These are phyloP conservation scores for Solenopsis invicta DNA, from an alignment of 1,140 invertebrate species.

Conservation along the genomic window DNA sequence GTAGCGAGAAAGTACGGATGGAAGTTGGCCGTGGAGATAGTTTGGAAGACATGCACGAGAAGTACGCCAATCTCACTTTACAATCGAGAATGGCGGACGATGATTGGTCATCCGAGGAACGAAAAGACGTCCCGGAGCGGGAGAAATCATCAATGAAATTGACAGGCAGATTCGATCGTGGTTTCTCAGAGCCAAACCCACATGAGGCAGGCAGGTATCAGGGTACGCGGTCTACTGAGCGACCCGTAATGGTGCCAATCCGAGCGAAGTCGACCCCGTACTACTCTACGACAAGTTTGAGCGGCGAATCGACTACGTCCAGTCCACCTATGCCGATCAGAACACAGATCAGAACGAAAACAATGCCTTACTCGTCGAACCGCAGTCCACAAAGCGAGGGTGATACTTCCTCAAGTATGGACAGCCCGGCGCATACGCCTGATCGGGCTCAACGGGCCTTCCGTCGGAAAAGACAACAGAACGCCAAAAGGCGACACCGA, in stretches of 20 bases:
- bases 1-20: conserved; percentile 80
- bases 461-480: conserved; percentile 83
- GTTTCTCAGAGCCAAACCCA: conserved; percentile 78
- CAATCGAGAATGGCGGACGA: conserved; percentile 78
- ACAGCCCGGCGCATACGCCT: conserved; percentile 85
- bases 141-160: neutral
- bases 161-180: conserved; percentile 75
- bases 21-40: conserved; percentile 82
- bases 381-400: conserved; percentile 85
- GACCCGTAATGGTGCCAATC: conserved; percentile 83
- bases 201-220: conserved; percentile 69
- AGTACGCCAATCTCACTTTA: conserved; percentile 80
- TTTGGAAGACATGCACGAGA: conserved; percentile 85
- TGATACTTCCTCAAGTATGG: conserved; percentile 86
- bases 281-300: conserved; percentile 85
- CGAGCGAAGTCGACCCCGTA: conserved; percentile 84
- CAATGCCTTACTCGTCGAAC: conserved; percentile 82
- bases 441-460: conserved; percentile 83
- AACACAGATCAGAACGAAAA: conserved; percentile 85
- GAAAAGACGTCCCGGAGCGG: conserved; percentile 35
- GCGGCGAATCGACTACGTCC: conserved; percentile 86
- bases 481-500: conserved; percentile 82
- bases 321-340: conserved; percentile 85
- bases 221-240: conserved; percentile 83
- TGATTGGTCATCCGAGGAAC: conserved; percentile 82